These are phyloP conservation scores for Cephalopholis sonnerati DNA, from an alignment of 2,113 vertebrate genomes.

Conservation along the genomic window DNA sequence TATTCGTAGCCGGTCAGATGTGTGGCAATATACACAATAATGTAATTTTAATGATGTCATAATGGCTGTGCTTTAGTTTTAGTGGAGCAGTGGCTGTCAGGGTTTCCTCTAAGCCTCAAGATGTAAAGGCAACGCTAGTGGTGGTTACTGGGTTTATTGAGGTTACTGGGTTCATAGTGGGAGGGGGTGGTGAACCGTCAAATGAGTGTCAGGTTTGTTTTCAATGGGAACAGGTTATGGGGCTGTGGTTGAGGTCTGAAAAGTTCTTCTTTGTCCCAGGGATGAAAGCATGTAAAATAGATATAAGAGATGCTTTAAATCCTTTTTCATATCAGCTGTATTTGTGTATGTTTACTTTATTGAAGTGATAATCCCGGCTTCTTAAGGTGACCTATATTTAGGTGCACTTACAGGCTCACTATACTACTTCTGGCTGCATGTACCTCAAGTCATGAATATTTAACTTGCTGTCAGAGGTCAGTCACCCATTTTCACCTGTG, in stretches of 20 bases:
- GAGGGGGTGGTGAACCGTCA: slow-evolving; percentile 13
- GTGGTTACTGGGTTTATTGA: slow-evolving; percentile 14
- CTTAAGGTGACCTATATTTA: slow-evolving; percentile 14
- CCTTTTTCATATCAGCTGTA: background rate
- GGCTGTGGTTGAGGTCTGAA: background rate
- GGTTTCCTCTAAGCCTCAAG: background rate
- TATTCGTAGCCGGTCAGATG: background rate
- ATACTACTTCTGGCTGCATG: background rate
- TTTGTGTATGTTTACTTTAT: background rate
- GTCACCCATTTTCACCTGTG: background rate
- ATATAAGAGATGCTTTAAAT: background rate
- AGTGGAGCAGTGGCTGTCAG: background rate
- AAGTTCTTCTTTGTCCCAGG: background rate
- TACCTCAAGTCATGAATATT: background rate
- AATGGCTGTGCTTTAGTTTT: background rate
- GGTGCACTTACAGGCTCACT: background rate
- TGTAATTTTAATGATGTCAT: background rate
- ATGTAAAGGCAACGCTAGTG: background rate
- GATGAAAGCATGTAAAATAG: background rate
- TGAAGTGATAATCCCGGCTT: background rate
- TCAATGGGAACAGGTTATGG: background rate
- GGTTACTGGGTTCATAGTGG: slow-evolving; percentile 60
- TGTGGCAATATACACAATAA: background rate
- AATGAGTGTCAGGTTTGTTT: slow-evolving; percentile 43
- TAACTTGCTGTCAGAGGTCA: background rate